Evolutionary conservation across 2,888 invertebrate species (phyloP).

Genomic region (Hyposoter dolosus): DNA sequence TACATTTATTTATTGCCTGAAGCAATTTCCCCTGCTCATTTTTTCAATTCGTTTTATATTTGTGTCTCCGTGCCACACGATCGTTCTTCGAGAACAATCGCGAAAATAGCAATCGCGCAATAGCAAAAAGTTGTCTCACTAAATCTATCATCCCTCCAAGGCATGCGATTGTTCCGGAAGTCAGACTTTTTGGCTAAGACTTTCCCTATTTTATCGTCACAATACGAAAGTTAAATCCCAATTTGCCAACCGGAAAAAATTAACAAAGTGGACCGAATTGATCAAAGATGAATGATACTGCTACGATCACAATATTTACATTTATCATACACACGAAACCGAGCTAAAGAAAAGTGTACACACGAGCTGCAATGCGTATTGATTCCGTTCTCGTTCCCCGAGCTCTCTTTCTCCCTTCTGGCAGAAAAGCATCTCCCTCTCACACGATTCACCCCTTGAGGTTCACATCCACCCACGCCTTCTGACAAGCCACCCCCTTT

Average conservation of each 20-base stretch:
- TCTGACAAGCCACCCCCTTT: constrained; percentile 65
- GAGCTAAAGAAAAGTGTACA: constrained; percentile 77
- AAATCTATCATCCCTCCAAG: neutral
- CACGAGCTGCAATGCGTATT: constrained; percentile 82
- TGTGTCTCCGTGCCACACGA: neutral
- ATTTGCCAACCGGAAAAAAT: neutral
- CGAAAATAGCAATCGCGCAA: neutral
- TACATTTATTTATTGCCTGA: constrained; percentile 31
- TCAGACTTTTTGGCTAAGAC: neutral
- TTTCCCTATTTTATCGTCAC: neutral
- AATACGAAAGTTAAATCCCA: neutral
- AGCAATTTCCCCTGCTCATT: constrained; percentile 24
- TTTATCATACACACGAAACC: constrained; percentile 81
- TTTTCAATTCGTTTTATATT: constrained; percentile 38
- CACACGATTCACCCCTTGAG: constrained; percentile 22
- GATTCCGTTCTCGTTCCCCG: constrained; percentile 81
- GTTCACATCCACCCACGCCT: constrained; percentile 66
- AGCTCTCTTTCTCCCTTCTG: constrained; percentile 74
- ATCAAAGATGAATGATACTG: neutral
- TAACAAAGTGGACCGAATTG: neutral
- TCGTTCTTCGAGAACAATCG: neutral
- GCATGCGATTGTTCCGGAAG: neutral
- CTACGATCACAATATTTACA: constrained; percentile 67
- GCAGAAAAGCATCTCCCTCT: constrained; percentile 52
- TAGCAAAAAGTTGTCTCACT: neutral